These are phyloP conservation scores for Podargus strigoides DNA, from an alignment of 2,797 vertebrate species.

Conservation along the genomic window DNA sequence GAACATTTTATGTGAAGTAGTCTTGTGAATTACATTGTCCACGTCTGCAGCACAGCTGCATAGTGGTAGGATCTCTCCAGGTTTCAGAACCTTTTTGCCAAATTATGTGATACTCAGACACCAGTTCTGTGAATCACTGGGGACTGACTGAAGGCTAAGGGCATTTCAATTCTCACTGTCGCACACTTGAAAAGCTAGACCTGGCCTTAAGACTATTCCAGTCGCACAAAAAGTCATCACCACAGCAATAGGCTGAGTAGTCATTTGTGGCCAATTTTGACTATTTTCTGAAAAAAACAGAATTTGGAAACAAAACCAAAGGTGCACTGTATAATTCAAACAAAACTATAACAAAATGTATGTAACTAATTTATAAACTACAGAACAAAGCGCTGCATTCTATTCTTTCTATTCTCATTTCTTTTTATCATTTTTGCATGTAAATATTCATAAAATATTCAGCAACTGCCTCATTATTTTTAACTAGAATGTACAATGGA, in stretches of 20 bases:
- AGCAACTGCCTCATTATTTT: conserved; percentile 12
- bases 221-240: not conserved
- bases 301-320: not conserved
- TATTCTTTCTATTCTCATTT: not conserved
- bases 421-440: conserved; percentile 14
- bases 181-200: not conserved
- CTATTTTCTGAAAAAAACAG: conserved; percentile 2
- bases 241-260: not conserved
- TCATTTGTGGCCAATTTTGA: not conserved
- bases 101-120: not conserved
- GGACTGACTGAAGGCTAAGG: not conserved
- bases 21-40: not conserved
- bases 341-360: conserved; percentile 38
- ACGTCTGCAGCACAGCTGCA: not conserved
- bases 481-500: not conserved
- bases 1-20: not conserved
- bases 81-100: not conserved
- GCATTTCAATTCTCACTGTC: not conserved
- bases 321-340: not conserved
- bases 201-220: not conserved
- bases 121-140: not conserved
- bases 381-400: not conserved
- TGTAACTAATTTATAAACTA: conserved; percentile 48
- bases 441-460: conserved; percentile 59
- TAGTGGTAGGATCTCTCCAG: not conserved